Conservation (phyloP, 2,113 vertebrate species). For the Campylomormyrus numenius region DNA sequence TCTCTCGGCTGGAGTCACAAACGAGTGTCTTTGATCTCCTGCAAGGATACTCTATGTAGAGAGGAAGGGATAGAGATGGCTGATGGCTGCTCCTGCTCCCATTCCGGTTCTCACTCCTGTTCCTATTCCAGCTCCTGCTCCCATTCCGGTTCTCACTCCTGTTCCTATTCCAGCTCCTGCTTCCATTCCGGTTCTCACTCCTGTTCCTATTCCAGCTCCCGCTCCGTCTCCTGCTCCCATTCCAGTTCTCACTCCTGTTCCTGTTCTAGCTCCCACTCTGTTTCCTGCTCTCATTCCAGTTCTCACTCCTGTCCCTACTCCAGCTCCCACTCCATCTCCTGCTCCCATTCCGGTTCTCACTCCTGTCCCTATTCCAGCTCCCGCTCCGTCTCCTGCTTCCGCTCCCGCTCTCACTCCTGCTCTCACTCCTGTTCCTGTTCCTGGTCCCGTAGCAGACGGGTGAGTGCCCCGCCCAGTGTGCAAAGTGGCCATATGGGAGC, state of each 20-base stretch:
- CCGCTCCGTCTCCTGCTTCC: too few relatives aligned
- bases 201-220: not conserved
- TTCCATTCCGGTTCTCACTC: not conserved
- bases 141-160: not conserved
- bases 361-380: not conserved
- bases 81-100: constrained; percentile 16
- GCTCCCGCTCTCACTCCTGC: too few relatives aligned
- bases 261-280: not conserved
- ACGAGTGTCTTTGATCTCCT: constrained; percentile 4
- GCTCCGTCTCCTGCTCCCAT: not conserved
- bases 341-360: not conserved
- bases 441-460: not conserved
- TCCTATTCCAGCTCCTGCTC: not conserved
- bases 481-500: not conserved
- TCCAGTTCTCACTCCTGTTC: not conserved
- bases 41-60: not conserved
- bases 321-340: not conserved
- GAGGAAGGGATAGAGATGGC: not conserved
- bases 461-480: not conserved
- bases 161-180: not conserved
- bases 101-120: not conserved
- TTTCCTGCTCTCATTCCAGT: not conserved
- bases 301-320: not conserved
- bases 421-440: not conserved
- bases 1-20: not conserved